Percentiles rank a stretch among this genome's conserved stretches.
Conservation (phyloP, 2,113 vertebrate species). For the Gracilinanus agilis region DNA sequence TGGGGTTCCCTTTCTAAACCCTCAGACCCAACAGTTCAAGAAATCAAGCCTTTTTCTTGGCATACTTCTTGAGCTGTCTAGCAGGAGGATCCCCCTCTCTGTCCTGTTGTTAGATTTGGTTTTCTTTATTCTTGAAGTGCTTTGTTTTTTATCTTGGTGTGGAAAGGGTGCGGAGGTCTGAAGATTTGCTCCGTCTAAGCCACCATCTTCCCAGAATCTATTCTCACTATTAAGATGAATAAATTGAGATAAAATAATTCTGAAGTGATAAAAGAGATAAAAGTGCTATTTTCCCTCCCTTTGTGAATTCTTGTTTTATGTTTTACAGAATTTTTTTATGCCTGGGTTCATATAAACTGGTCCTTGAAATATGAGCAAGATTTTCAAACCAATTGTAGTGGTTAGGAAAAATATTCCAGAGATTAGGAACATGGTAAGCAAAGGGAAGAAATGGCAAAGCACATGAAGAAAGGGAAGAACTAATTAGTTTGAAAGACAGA, state of each 20-base stretch:
- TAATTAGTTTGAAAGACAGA: not conserved
- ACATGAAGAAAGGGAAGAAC: not conserved
- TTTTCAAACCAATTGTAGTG: not conserved
- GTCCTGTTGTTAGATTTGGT: too few relatives aligned
- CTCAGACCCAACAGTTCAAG: too few relatives aligned
- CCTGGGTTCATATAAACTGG: not conserved
- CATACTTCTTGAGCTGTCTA: too few relatives aligned
- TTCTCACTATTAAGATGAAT: not conserved
- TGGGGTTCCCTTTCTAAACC: too few relatives aligned
- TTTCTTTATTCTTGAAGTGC: too few relatives aligned
- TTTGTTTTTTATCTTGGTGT: too few relatives aligned
- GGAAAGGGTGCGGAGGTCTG: too few relatives aligned
- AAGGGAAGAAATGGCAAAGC: not conserved
- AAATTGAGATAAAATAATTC: not conserved
- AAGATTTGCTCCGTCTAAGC: too few relatives aligned
- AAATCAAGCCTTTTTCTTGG: too few relatives aligned
- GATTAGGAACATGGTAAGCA: not conserved
- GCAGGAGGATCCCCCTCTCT: too few relatives aligned
- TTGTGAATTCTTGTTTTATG: not conserved
- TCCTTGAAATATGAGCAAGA: not conserved
- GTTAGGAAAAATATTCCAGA: not conserved
- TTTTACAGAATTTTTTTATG: not conserved
- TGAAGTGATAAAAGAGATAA: not conserved
- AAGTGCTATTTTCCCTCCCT: not conserved
- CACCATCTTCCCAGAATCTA: too few relatives aligned